Base-by-base conservation (phyloP, 2,888 invertebrate species). In the Panorpa germanica region DNA sequence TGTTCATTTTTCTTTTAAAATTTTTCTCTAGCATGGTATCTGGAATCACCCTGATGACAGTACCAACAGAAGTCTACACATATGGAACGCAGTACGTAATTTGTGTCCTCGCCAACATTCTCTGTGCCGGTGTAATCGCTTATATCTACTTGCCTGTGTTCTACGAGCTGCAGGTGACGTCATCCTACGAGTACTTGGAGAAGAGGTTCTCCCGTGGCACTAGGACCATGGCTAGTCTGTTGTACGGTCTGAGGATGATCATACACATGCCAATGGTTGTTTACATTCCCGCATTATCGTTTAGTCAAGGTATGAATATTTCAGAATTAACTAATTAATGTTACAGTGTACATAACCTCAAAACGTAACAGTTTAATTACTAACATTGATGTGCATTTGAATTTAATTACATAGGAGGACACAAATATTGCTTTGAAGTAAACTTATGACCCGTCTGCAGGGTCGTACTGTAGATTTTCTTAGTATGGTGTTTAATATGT, bases 21-120 rank as follows among this genome's bases (percentile, higher is more conserved):
- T n/a, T n/a, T n/a, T n/a, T n/a, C n/a, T n/a, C n/a, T n/a, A n/a
- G n/a, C n/a, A n/a, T n/a, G n/a, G 53, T 77, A 41, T 78, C 78
- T 4, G 77, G 77, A 20, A 69, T 80, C 25, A 75, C 76, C 1
- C 50, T 80, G 5, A 57, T 81, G 6, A 78, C 74, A 1, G 63
- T 74, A 5, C 78, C 80, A 0, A 66, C 76, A 1, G 80, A 80
- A 45, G 66, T 77, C 37, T 80, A 80, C 45, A 55, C 65, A 16
- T 66, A 67, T 45, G 81, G 80, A 4, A 69, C 70, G 1, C 65
- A 70, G 38, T 77, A 74, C 43, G 50, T 54, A 34, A 47, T 55
- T 12, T 48, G 55, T 19, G 41, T 50, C 20, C 35, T 65, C 5
- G 51, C 59, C 4, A 52, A 56, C 23, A 37, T 62, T 9, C 35